These are phyloP conservation scores for Potorous gilbertii DNA, from an alignment of 2,797 vertebrate genomes.

Conservation along the genomic window DNA sequence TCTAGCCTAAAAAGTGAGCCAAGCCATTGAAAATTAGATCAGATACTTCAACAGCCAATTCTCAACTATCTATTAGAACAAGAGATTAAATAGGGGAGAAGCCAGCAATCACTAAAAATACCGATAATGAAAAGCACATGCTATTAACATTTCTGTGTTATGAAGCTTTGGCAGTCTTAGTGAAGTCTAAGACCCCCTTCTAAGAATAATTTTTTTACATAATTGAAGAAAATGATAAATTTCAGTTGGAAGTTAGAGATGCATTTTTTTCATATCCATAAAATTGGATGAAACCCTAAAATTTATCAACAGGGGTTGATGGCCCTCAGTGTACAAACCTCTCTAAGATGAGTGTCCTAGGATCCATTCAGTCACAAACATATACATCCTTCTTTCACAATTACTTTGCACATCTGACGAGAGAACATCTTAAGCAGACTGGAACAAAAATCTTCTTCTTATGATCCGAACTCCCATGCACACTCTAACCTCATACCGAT, in stretches of 20 bases:
- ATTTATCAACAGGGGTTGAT: background rate
- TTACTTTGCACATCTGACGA: background rate
- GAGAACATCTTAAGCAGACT: background rate
- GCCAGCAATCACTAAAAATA: background rate
- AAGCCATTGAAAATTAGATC: slow-evolving; percentile 14
- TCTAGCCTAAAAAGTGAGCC: background rate
- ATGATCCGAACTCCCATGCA: background rate
- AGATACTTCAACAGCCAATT: background rate
- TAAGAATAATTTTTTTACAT: background rate
- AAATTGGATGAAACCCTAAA: background rate
- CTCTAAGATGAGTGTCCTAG: background rate
- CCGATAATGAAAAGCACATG: background rate
- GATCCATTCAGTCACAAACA: background rate
- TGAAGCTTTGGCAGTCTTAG: background rate
- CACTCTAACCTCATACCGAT: background rate
- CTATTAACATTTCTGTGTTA: background rate
- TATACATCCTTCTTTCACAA: accelerated
- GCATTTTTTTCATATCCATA: background rate
- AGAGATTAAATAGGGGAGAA: background rate
- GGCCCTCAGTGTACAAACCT: background rate
- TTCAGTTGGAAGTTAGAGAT: background rate
- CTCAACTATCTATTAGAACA: background rate
- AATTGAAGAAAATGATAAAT: background rate
- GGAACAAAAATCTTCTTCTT: background rate
- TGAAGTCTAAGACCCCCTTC: background rate